Percentiles rank a stretch among this genome's conserved stretches.
Evolutionary conservation across 2,888 invertebrate genomes (phyloP).

Genomic region (Drosophila falleni): DNA sequence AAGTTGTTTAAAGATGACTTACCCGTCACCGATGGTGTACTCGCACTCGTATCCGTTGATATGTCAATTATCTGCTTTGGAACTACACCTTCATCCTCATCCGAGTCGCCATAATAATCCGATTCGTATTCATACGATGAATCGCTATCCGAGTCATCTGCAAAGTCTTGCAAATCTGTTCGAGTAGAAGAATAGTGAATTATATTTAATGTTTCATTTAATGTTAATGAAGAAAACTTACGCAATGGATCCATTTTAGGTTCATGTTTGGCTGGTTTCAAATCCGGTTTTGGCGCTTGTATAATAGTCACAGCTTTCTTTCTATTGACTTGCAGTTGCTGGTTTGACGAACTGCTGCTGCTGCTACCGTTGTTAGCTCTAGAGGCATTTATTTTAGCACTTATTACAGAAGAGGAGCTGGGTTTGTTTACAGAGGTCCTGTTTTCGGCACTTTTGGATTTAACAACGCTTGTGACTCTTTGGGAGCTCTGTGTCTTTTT

Average conservation of each 20-base stretch:
- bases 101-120: conserved; percentile 59
- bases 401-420: conserved; percentile 3
- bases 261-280: conserved; percentile 44
- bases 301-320: conserved; percentile 58
- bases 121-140: conserved; percentile 58
- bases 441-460: conserved; percentile 16
- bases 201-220: not conserved
- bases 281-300: conserved; percentile 51
- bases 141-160: conserved; percentile 52
- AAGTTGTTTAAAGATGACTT: conserved; percentile 59
- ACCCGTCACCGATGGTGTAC: conserved; percentile 64
- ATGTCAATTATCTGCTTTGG: conserved; percentile 61
- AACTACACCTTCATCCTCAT: conserved; percentile 37
- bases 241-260: conserved; percentile 67
- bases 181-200: not conserved
- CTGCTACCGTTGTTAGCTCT: conserved; percentile 30
- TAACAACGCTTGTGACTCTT: conserved; percentile 11
- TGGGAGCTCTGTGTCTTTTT: conserved; percentile 4
- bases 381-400: not conserved
- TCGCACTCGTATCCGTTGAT: conserved; percentile 65
- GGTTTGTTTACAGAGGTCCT: conserved; percentile 11
- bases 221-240: conserved; percentile 20
- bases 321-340: conserved; percentile 2
- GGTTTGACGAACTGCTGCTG: conserved; percentile 26
- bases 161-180: conserved; percentile 46